Base-by-base conservation (phyloP, 2,797 vertebrate species). In the Prunella strophiata region DNA sequence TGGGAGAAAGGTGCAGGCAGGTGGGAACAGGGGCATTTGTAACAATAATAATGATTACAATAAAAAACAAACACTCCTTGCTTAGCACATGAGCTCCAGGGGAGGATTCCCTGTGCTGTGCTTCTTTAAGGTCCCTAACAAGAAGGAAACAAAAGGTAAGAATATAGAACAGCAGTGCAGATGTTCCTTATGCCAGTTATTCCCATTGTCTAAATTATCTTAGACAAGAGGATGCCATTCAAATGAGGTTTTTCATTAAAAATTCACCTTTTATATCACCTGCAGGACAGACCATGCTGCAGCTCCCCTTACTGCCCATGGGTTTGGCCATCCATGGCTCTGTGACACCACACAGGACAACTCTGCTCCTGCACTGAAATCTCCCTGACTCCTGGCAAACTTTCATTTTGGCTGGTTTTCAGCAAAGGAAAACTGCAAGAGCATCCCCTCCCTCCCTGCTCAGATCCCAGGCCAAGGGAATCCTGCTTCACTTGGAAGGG, bases 221-320 rank as follows among this genome's bases (percentile, higher is more conserved):
- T 10, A 20, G 25, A 62, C 27, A 77, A 65, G 25, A 51, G 13
- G 19, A 74, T 13, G 55, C 13, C 16, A 16, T 75, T 57, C 47
- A 66, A 38, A 75, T 29, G 13, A 72, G 18, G n/a, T 4, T 12
- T 12, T 65, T 55, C 5, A 36, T 16, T 36, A 43, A 18, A 34
- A 30, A n/a, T 17, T 29, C 59, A 29, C 11, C 29, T 48, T 34
- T 68, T 29, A 5, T 3, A 13, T 19, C 54, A 12, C 9, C 13
- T 3, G 3, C 13, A 55, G 71, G 19, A 42, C 0, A 22, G 52
- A 22, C 6, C 29, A 12, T 6, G 13, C 18, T 15, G 26, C 40
- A 45, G 12, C 84, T 70, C 20, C 52, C 21, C 40, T 54, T 7
- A 2, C 15, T 4, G 29, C 36, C 15, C 2, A 0, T 2, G 29